Conservation (phyloP, 2,113 vertebrate genomes). For the Coturnix japonica region DNA sequence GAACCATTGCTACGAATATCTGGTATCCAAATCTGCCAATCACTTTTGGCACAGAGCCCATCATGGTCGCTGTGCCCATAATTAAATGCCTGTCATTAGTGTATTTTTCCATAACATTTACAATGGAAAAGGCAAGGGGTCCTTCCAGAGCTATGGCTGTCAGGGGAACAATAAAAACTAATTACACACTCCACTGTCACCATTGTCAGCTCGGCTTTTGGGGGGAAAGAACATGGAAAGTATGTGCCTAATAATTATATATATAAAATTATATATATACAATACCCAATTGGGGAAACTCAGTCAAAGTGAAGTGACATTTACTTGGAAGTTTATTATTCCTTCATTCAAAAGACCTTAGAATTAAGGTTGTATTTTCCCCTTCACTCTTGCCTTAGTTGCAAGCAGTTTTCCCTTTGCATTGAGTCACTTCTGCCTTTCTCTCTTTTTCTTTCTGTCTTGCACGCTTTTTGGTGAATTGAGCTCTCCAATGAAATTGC, state of each 20-base stretch:
- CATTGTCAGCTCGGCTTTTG: conserved; percentile 68
- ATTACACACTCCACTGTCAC: conserved; percentile 77
- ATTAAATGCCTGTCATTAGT: conserved; percentile 80
- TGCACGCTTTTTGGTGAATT: neutral
- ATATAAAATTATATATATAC: neutral
- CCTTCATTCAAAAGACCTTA: neutral
- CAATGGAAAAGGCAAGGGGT: conserved; percentile 76
- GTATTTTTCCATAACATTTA: conserved; percentile 78
- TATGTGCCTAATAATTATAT: conserved; percentile 37
- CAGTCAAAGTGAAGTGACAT: neutral
- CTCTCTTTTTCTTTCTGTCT: neutral
- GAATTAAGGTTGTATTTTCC: neutral
- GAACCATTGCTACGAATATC: conserved; percentile 18
- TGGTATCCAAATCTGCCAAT: conserved; percentile 60
- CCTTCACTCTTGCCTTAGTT: neutral
- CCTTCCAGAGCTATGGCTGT: conserved; percentile 73
- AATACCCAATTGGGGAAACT: conserved; percentile 13
- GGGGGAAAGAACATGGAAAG: conserved; percentile 56
- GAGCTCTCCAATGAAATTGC: conserved; percentile 16
- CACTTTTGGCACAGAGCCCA: conserved; percentile 66
- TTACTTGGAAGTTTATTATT: conserved; percentile 27
- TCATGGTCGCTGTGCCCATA: conserved; percentile 64
- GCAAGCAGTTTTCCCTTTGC: neutral
- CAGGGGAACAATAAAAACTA: conserved; percentile 81
- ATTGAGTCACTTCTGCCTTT: neutral